A percentile compares a stretch with the other conserved stretches of the same genome.
Conservation (phyloP, 1,140 invertebrate species). For the Drosophila nasuta region DNA sequence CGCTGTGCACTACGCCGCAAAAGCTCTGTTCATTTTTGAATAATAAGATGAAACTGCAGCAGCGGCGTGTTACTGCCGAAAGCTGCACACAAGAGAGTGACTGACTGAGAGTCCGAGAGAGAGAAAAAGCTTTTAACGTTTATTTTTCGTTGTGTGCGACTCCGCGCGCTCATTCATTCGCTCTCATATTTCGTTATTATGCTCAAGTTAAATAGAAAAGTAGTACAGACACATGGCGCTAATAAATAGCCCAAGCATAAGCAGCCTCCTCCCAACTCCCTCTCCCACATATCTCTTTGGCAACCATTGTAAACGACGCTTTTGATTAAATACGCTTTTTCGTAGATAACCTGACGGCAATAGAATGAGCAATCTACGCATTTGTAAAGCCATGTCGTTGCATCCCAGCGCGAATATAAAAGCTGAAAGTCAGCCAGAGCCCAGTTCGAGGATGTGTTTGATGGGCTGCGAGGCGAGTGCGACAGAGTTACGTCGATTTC, state of each 20-base stretch:
- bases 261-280: not conserved
- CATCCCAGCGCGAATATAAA: conserved; percentile 42
- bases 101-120: conserved; percentile 14
- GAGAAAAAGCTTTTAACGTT: conserved; percentile 47
- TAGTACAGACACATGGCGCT: conserved; percentile 8
- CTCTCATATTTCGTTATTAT: conserved; percentile 25
- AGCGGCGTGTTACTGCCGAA: conserved; percentile 21
- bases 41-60: conserved; percentile 44
- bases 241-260: conserved; percentile 26
- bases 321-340: conserved; percentile 2
- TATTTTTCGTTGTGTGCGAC: conserved; percentile 17
- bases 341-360: not conserved
- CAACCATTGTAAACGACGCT: conserved; percentile 9
- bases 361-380: conserved; percentile 57
- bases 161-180: not conserved
- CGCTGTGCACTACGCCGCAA: conserved; percentile 12
- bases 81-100: conserved; percentile 21
- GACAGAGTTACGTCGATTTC: conserved; percentile 67
- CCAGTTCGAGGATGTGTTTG: conserved; percentile 54
- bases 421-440: not conserved
- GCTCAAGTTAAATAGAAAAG: conserved; percentile 22
- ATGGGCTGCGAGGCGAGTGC: conserved; percentile 58
- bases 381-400: conserved; percentile 63
- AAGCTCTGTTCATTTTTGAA: conserved; percentile 28
- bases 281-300: not conserved